phyloP scores from a whole-genome alignment of 1,140 invertebrate genomes.

The Euura saliciscinereae region DNA sequence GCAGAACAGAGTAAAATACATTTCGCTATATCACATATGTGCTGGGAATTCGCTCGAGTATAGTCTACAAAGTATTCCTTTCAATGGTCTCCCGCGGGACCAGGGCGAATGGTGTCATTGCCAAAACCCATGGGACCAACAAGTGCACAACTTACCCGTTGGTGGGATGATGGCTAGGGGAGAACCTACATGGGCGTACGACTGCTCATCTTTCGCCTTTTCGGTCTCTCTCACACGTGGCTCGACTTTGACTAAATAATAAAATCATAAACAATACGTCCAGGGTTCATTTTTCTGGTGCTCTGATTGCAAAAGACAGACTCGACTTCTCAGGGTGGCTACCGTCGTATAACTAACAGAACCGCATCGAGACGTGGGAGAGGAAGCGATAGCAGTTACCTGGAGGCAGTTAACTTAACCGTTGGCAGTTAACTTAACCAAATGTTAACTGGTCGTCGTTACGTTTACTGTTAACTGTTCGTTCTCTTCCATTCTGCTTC shows the following conservation, averaged over 20 bases:
- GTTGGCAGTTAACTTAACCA: not conserved
- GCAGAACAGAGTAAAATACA: too few species aligned
- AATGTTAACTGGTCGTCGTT: constrained; percentile 3
- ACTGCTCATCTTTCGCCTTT: too few species aligned
- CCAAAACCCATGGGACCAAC: constrained; percentile 11
- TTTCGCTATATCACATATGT: constrained; percentile 26
- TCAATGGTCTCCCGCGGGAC: constrained; percentile 35
- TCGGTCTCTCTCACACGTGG: too few species aligned
- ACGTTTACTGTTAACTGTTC: not conserved
- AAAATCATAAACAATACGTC: too few species aligned
- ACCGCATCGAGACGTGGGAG: not conserved
- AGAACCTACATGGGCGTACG: too few species aligned
- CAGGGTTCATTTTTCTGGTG: too few species aligned
- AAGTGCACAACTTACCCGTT: not conserved
- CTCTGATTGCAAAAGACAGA: not conserved
- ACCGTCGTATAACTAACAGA: not conserved
- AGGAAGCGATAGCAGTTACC: not conserved
- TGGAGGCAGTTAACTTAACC: not conserved
- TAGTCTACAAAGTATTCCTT: constrained; percentile 41
- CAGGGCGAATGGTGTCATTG: constrained; percentile 33
- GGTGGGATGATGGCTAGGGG: too few species aligned
- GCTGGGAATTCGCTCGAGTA: constrained; percentile 30
- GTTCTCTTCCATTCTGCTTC: too few species aligned
- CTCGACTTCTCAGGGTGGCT: not conserved
- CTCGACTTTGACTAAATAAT: too few species aligned